Evolutionary conservation across 2,888 invertebrate genomes (phyloP).

Genomic region (Congeria kusceri): DNA sequence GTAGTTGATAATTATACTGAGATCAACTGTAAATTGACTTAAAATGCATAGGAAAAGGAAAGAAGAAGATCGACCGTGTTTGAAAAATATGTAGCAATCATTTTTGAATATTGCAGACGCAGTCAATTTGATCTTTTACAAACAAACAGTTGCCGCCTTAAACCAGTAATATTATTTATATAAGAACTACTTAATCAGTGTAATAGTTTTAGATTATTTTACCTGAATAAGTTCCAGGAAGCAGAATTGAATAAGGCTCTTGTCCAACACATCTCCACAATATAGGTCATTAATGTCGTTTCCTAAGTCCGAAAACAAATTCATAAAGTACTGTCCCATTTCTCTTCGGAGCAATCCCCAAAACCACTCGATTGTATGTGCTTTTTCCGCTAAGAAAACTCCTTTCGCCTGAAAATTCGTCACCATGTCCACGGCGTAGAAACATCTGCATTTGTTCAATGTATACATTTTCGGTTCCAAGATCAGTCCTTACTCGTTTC

Average conservation of each 20-base stretch:
- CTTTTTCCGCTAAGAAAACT: constrained; percentile 40
- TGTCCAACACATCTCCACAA: constrained; percentile 31
- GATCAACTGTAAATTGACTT: too few species aligned
- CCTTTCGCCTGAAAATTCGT: constrained; percentile 16
- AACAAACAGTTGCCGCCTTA: too few species aligned
- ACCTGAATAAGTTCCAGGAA: constrained; percentile 40
- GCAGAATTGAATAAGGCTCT: constrained; percentile 26
- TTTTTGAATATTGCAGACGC: too few species aligned
- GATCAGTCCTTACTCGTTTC: constrained; percentile 37
- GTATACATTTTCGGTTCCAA: constrained; percentile 55
- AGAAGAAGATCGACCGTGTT: too few species aligned
- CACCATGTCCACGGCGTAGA: constrained; percentile 15
- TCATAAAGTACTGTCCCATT: constrained; percentile 22
- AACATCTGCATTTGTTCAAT: constrained; percentile 21
- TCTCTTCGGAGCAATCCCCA: constrained; percentile 15
- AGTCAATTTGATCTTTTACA: too few species aligned
- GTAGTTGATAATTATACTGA: too few species aligned
- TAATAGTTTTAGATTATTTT: background rate
- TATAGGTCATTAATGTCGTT: constrained; percentile 14
- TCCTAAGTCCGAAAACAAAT: constrained; percentile 14
- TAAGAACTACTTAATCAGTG: too few species aligned
- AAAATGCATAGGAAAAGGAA: too few species aligned
- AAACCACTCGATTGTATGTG: constrained; percentile 12
- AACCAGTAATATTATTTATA: too few species aligned
- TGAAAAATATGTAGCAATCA: too few species aligned